phyloP scores from a whole-genome alignment of 2,797 vertebrate species.

The Sebastes oblongus region DNA sequence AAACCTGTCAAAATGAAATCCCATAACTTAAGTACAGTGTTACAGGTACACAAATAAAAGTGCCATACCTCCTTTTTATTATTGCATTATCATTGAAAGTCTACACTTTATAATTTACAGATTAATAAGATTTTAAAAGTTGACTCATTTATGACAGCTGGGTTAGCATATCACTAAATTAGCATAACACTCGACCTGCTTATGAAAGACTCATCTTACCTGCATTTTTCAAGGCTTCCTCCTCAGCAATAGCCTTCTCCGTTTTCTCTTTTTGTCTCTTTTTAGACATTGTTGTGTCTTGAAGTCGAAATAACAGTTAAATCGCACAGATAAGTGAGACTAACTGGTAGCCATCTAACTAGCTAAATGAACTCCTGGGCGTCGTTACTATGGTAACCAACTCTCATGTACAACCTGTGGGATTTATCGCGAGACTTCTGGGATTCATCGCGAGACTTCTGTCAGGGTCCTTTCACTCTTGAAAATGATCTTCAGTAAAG shows the following conservation, averaged over 20 bases:
- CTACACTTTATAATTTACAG: background rate
- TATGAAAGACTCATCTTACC: conserved; percentile 39
- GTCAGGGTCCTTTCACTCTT: background rate
- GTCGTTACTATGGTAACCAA: conserved; percentile 51
- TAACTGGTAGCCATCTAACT: accelerated
- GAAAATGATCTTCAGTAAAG: background rate
- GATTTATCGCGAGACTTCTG: conserved; percentile 34
- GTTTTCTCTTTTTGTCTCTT: conserved; percentile 72
- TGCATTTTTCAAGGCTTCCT: conserved; percentile 52
- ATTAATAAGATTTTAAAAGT: background rate
- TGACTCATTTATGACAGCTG: background rate
- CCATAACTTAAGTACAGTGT: background rate
- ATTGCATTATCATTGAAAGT: background rate
- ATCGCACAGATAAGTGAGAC: background rate
- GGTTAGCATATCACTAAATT: background rate
- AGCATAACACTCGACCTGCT: background rate
- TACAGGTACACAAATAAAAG: background rate
- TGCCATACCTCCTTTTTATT: background rate
- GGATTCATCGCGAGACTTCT: conserved; percentile 39
- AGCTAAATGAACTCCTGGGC: background rate
- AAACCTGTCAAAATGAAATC: background rate
- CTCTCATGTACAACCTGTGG: background rate
- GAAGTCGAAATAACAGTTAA: background rate
- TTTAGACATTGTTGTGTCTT: conserved; percentile 58
- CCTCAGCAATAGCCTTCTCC: conserved; percentile 53